Evolutionary conservation across 2,113 vertebrate genomes (phyloP), one percentile per base, ranked within the genome.

Genomic region (Ptychochromis oligacanthus): DNA sequence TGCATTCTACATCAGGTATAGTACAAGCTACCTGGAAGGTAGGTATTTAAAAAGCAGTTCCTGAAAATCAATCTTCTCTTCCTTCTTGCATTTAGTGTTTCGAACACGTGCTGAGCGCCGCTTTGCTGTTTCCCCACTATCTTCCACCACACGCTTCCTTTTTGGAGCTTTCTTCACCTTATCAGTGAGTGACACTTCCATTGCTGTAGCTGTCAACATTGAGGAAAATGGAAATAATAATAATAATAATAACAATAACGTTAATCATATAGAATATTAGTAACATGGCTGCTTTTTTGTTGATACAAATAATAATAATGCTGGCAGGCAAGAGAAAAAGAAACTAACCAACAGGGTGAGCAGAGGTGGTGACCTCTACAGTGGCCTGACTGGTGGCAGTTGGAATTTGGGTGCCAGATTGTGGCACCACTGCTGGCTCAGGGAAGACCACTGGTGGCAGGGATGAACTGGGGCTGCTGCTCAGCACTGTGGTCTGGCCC

Each of bases 31-130:
- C 98, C 98, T 97, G 77, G 98, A 96, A 0, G 98, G 98, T n/a
- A 99, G 93, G 84, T 98, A 98, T 86, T 99, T 99, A 72, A 97
- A 95, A 79, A 99, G 94, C 11, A 99, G 95, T 76, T 99, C 98
- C 81, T 99, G 98, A 88, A 99, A 99, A 82, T 99, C 98, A 10
- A 99, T 96, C 80, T 98, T 99, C 93, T 99, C 98, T 67, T 99
- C 98, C 65, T 99, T 99, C 80, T 99, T 99, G 93, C 97, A 98
- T 82, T 97, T 99, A 56, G 98, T 99, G 90, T 99, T 99, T 34
- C 98, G 95, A 65, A 99, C 98, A 3, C 98, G 96, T 7, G 98
- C 98, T 1, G 98, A 99, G 20, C 98, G 97, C 11, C 98, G 94
- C 85, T 99, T 99, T 2, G 98, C 98, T 0, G 97, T 98, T 86